Base-by-base conservation (phyloP, 2,888 invertebrate genomes). In the Tryphoninae sp. region DNA sequence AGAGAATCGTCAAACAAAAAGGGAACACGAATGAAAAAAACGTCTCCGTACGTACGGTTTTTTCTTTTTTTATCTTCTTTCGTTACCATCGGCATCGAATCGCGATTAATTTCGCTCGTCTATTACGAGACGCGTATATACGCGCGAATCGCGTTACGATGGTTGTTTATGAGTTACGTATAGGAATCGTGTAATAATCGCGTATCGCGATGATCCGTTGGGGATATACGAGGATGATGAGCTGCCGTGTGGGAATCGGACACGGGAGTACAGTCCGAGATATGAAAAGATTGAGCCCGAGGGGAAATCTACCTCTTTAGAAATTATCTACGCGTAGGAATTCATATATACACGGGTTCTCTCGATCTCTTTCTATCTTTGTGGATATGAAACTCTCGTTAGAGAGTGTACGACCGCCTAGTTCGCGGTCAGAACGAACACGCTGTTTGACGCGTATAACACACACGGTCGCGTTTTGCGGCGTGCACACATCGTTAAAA, bases 351-450 rank as follows among this genome's bases (percentile, higher is more conserved):
- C 11, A 26, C 2, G 3, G 26, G 11, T 2, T 33, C 16, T 59
- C 11, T 59, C 11, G 13, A 9, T 59, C 33, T 61, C 42, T 55
- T 4, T 16, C 45, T 8, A 49, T 64, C 11, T 51, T 8, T 59
- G 13, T 58, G 61, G 61, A 51, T 55, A 49, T 67, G 67, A 77
- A 73, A 77, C 72, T 72, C 72, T 72, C 68, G 67, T 68, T 80
- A 69, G 53, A 33, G 72, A 72, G 68, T 80, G 72, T 77, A 80
- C 76, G 72, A 77, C 22, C 80, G 76, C 40, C 62, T 7, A 26
- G 80, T 80, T 80, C 77, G 76, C 61, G 80, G 80, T 80, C 77
- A 67, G 76, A 61, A 53, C 61, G 61, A 80, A 77, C 80, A 77
- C 80, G 80, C 68, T 68, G 80, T 80, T 80, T 73, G 72, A 80